Evolutionary conservation across 2,888 invertebrate species (phyloP).

Genomic region (Drosophila bunnanda): DNA sequence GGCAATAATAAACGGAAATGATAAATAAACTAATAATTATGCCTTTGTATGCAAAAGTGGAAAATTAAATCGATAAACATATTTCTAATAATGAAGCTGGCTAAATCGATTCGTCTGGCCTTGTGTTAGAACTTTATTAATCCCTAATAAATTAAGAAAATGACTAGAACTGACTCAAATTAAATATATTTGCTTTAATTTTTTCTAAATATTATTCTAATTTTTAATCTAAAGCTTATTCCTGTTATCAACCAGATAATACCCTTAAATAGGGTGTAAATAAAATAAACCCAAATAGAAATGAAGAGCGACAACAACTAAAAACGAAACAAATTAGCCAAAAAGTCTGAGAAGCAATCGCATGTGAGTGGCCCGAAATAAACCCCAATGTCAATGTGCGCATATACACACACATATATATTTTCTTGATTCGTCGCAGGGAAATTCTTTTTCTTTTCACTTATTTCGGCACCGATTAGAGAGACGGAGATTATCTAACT

Average conservation of each 20-base stretch:
- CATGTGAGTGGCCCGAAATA: slow-evolving; percentile 72
- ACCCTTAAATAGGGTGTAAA: background rate
- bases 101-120: background rate
- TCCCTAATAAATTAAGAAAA: background rate
- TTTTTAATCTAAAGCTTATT: background rate
- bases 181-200: background rate
- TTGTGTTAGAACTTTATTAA: background rate
- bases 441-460: slow-evolving; percentile 36
- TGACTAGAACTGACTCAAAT: background rate
- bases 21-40: background rate
- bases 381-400: slow-evolving; percentile 79
- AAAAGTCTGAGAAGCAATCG: slow-evolving; percentile 29
- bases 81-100: background rate
- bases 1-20: no score
- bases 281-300: slow-evolving; percentile 19
- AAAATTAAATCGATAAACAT: background rate
- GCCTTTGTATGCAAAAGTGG: background rate
- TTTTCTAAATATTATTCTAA: background rate
- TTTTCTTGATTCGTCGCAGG: slow-evolving; percentile 12
- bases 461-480: slow-evolving; percentile 26
- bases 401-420: slow-evolving; percentile 22
- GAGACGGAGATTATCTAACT: slow-evolving; percentile 41
- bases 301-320: slow-evolving; percentile 20
- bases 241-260: background rate
- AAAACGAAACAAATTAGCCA: slow-evolving; percentile 38